A percentile compares a stretch with the other conserved stretches of the same genome.
Evolutionary conservation across 2,888 invertebrate species (phyloP).

Genomic region (Drosophila anomalata): DNA sequence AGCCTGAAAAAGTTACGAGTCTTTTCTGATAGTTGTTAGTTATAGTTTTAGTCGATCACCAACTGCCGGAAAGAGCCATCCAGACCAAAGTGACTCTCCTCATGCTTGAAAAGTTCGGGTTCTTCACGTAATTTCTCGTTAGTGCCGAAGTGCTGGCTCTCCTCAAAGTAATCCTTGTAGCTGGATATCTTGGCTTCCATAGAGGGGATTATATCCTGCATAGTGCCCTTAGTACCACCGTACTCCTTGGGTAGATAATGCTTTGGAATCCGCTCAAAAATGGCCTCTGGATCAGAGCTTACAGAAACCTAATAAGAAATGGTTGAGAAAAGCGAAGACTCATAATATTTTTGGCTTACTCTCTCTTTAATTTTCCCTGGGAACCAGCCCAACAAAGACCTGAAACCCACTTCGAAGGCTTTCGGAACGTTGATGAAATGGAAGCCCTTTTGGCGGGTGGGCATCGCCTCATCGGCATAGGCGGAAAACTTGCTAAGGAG

Average conservation of each 20-base stretch:
- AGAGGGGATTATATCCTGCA: slow-evolving; percentile 79
- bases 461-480: slow-evolving; percentile 87
- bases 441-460: slow-evolving; percentile 86
- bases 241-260: slow-evolving; percentile 87
- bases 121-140: slow-evolving; percentile 79
- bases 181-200: slow-evolving; percentile 77
- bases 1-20: background rate
- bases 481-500: slow-evolving; percentile 86
- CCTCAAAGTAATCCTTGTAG: slow-evolving; percentile 79
- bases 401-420: slow-evolving; percentile 86
- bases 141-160: slow-evolving; percentile 77
- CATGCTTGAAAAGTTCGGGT: slow-evolving; percentile 38
- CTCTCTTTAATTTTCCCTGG: slow-evolving; percentile 87
- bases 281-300: slow-evolving; percentile 85
- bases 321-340: background rate
- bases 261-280: slow-evolving; percentile 86
- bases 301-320: slow-evolving; percentile 85
- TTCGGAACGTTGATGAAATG: slow-evolving; percentile 87
- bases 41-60: slow-evolving; percentile 77
- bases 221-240: slow-evolving; percentile 86
- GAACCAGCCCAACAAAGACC: slow-evolving; percentile 86
- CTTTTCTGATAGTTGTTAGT: background rate
- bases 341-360: slow-evolving; percentile 82
- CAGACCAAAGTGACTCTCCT: slow-evolving; percentile 75
- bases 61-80: slow-evolving; percentile 82